Evolutionary conservation across 2,888 invertebrate species (phyloP).

Genomic region (Parnassius glacialis): DNA sequence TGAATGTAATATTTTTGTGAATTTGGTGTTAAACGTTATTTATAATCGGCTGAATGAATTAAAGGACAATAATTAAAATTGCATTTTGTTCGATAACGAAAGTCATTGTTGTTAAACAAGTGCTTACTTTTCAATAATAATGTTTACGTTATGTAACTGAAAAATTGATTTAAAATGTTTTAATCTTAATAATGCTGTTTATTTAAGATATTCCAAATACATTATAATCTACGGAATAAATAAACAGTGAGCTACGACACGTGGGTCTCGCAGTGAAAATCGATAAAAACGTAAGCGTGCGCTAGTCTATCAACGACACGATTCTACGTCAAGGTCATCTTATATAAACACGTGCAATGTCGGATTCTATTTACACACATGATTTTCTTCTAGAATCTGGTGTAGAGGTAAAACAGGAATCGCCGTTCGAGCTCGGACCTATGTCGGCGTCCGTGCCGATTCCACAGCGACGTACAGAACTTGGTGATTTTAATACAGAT

Average conservation of each 20-base stretch:
- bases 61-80: slow-evolving; percentile 29
- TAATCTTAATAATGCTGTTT: slow-evolving; percentile 38
- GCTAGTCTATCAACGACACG: slow-evolving; percentile 75
- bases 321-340: slow-evolving; percentile 75
- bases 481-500: slow-evolving; percentile 78
- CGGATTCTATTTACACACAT: slow-evolving; percentile 82
- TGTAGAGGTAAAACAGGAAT: slow-evolving; percentile 83
- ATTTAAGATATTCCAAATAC: slow-evolving; percentile 2
- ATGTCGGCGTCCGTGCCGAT: slow-evolving; percentile 84
- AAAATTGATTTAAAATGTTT: slow-evolving; percentile 45
- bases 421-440: slow-evolving; percentile 65
- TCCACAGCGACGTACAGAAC: slow-evolving; percentile 75
- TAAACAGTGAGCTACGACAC: slow-evolving; percentile 64
- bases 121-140: slow-evolving; percentile 48
- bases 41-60: slow-evolving; percentile 21
- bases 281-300: slow-evolving; percentile 77
- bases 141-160: slow-evolving; percentile 71
- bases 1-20: slow-evolving; percentile 17
- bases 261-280: slow-evolving; percentile 68
- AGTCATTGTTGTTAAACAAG: slow-evolving; percentile 75
- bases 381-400: slow-evolving; percentile 83
- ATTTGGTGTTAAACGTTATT: slow-evolving; percentile 8
- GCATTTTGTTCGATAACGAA: slow-evolving; percentile 58
- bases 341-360: slow-evolving; percentile 81
- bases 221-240: slow-evolving; percentile 43